Conservation (phyloP, 2,797 vertebrate species). For the Carcharodon carcharias region DNA sequence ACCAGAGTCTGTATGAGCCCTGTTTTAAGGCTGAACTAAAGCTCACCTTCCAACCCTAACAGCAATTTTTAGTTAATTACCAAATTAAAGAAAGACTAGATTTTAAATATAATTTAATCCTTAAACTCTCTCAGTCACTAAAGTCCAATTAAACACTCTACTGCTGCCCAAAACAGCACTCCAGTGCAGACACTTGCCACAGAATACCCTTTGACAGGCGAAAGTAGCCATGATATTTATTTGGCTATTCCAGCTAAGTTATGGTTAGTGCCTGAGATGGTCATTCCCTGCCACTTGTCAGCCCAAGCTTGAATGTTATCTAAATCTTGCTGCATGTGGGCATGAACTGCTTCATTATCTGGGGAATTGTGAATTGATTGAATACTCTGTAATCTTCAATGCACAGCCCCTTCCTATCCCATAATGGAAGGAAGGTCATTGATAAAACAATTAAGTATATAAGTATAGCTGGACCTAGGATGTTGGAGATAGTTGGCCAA, state of each 20-base stretch:
- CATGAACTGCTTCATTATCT: neutral
- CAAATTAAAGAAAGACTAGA: no score
- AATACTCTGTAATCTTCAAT: neutral
- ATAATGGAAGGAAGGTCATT: neutral
- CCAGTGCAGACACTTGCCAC: no score
- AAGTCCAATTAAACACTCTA: no score
- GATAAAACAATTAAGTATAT: neutral
- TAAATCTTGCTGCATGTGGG: neutral
- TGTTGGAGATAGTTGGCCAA: neutral
- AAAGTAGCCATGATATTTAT: neutral
- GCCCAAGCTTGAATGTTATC: neutral
- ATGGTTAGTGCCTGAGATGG: neutral
- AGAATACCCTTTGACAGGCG: neutral
- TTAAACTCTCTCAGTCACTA: no score
- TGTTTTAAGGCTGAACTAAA: no score
- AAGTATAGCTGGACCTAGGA: neutral
- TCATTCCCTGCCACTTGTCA: neutral
- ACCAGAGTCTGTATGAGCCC: no score
- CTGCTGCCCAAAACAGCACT: no score
- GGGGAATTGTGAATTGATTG: neutral
- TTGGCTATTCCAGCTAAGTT: neutral
- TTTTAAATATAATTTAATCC: no score
- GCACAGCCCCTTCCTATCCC: neutral
- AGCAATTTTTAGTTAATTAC: no score
- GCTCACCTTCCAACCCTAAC: no score